phyloP scores from a whole-genome alignment of 92 coral and sea anemone species.

The Epizoanthus stellaris region DNA sequence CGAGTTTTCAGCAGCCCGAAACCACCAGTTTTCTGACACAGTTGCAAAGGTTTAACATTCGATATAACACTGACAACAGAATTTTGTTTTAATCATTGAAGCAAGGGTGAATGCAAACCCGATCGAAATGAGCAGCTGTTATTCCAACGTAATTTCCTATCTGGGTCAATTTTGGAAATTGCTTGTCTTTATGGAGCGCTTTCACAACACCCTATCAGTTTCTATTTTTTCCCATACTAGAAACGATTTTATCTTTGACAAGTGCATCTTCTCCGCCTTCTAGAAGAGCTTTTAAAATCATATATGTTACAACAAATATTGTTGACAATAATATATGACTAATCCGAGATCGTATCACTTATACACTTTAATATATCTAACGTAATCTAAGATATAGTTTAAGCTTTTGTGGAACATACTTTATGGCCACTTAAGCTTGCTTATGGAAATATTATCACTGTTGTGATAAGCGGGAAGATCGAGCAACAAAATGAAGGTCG shows the following conservation, averaged over 20 bases:
- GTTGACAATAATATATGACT: neutral
- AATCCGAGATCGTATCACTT: neutral
- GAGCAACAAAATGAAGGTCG: too few relatives aligned
- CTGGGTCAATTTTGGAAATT: neutral
- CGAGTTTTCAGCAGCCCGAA: too few relatives aligned
- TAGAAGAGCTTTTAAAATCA: neutral
- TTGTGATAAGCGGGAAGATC: too few relatives aligned
- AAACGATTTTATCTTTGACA: neutral
- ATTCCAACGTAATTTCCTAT: neutral
- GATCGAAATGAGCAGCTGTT: constrained; percentile 4
- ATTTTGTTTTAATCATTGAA: neutral
- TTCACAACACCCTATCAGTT: neutral
- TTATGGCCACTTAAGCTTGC: too few relatives aligned
- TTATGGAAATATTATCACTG: too few relatives aligned
- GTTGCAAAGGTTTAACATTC: too few relatives aligned
- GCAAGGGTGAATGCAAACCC: neutral
- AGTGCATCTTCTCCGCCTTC: neutral
- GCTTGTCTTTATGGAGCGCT: neutral
- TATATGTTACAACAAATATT: neutral
- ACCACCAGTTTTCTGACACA: too few relatives aligned
- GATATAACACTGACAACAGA: neutral
- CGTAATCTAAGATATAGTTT: too few relatives aligned
- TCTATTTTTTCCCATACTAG: neutral
- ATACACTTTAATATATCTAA: too few relatives aligned
- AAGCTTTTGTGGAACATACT: too few relatives aligned